Evolutionary conservation across 2,113 vertebrate species (phyloP), one percentile per base, ranked within the genome.

Genomic region (Burhinus bistriatus): DNA sequence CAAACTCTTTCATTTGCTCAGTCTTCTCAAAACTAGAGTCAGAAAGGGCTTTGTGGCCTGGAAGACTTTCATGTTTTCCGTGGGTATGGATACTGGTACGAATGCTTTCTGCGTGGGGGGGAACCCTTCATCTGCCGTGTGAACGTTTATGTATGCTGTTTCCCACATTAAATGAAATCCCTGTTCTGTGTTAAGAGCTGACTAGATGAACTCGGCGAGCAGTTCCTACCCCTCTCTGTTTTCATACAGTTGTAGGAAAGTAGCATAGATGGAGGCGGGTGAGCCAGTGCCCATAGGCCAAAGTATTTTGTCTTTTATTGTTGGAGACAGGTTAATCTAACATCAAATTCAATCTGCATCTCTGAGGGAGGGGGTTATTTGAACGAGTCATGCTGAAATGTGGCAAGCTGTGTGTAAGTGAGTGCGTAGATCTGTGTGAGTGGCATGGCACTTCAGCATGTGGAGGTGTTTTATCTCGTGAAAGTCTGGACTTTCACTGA

Each of bases 121-220:
- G 54, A 55, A 6, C 14, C 68, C 54, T n/a, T 68, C 54, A 21
- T 25, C 75, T 66, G 66, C 68, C 3, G 0, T 5, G 52, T 34
- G 44, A 52, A 12, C 2, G 0, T 17, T 30, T 42, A 1, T 4
- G 15, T 15, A 1, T 40, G 11, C 76, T 4, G 1, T 32, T 62
- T n/a, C 55, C 40, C 21, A 5, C 11, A 13, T 9, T 12, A 15
- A 45, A 26, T 15, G 19, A 15, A 44, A 47, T 29, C 16, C 27
- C 30, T 40, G 1, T 40, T 54, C 13, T 54, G 40, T 44, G 62
- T 21, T 6, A 36, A 59, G 70, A 75, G 75, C 55, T 42, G 61
- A 25, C 12, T 1, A 4, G 69, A 17, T 38, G 81, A 42, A 17
- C 23, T 57, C 6, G 0, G n/a, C 10, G 25, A 38, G 6, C 27